Evolutionary conservation across 2,888 invertebrate genomes (phyloP), one percentile per base, ranked within the genome.

Genomic region (Andrena praecox): DNA sequence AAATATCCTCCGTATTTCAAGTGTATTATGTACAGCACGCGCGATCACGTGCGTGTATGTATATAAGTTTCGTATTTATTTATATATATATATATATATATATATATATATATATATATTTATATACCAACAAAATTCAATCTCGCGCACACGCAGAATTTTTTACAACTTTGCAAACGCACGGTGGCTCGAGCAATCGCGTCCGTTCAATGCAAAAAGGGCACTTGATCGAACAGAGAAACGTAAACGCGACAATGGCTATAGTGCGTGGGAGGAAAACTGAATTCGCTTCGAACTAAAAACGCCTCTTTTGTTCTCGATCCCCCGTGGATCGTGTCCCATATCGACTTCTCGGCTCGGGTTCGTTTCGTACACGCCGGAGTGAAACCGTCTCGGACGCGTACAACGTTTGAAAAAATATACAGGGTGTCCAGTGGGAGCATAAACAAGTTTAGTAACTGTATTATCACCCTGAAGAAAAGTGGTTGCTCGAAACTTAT

Each of bases 1-100:
- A 93, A 93, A 93, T 93, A 93, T 92, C 90, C 79, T 92, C 82
- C 89, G 89, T 91, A 87, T 92, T 87, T 76, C 82, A 90, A 90
- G 89, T 82, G 66, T 50, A 66, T 50, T 93, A 91, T 91, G 87
- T 93, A 93, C 91, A 91, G 75, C 80, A 82, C 80, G 79, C 74
- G 74, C 62, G 68, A 71, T 72, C 56, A 74, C 78, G 71, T 77
- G 82, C 79, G 84, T 70, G 83, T 72, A 64, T 81, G 82, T 82
- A 74, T 80, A 80, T 76, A 80, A 64, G 71, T 62, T 33, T 78
- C 66, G 24, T 60, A 63, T 76, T 66, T 29, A 27, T 60, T n/a
- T 52, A 20, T 54, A 48, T 54, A 42, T 24, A 60, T 77, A 20
- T 42, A 42, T 42, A 42, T 42, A 42, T 42, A 42, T 42, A 42